Conservation (phyloP, 2,113 vertebrate species). For the Steatornis caripensis region DNA sequence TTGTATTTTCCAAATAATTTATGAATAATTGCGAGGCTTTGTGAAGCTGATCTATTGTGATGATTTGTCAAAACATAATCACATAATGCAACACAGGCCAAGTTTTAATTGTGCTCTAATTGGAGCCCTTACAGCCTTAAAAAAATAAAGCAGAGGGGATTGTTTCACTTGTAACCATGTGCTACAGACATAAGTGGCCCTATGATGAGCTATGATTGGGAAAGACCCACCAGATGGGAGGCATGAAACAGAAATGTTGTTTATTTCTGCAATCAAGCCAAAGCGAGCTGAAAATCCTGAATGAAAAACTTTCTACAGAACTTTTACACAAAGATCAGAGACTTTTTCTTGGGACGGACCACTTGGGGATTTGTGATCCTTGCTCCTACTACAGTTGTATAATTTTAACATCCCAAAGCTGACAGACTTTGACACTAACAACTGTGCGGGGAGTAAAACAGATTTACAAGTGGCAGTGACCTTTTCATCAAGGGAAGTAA, state of each 20-base stretch:
- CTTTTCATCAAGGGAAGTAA: slow-evolving; percentile 62
- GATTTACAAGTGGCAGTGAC: slow-evolving; percentile 64
- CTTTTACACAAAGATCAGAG: slow-evolving; percentile 51
- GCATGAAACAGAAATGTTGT: neutral
- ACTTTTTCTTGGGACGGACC: slow-evolving; percentile 19
- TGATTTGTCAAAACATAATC: slow-evolving; percentile 51
- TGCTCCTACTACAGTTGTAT: slow-evolving; percentile 13
- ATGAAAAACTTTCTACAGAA: slow-evolving; percentile 30
- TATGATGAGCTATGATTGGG: neutral
- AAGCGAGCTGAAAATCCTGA: slow-evolving; percentile 21
- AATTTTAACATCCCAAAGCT: slow-evolving; percentile 44
- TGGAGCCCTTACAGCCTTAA: neutral
- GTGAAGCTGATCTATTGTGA: neutral
- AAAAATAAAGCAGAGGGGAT: neutral
- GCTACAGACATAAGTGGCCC: neutral
- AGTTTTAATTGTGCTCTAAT: slow-evolving; percentile 15
- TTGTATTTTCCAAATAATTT: neutral
- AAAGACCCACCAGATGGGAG: slow-evolving; percentile 18
- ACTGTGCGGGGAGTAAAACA: slow-evolving; percentile 39
- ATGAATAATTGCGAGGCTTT: neutral
- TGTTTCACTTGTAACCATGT: neutral
- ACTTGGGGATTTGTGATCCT: slow-evolving; percentile 28
- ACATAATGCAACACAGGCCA: neutral
- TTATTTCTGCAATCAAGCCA: slow-evolving; percentile 54
- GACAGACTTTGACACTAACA: slow-evolving; percentile 55